Evolutionary conservation across 2,113 vertebrate genomes (phyloP).

Genomic region (Edolisoma coerulescens): DNA sequence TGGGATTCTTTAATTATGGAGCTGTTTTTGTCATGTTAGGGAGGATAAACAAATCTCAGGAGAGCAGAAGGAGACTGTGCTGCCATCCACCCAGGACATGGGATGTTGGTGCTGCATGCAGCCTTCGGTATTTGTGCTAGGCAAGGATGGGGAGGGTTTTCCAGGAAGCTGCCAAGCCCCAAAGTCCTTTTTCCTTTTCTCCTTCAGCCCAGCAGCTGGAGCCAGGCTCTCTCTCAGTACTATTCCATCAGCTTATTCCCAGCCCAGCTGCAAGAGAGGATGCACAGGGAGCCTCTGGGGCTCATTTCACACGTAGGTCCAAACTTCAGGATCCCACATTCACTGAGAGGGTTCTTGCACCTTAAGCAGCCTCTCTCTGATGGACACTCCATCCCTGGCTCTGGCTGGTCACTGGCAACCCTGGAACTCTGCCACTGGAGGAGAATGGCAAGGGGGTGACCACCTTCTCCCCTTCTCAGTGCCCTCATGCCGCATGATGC

Average conservation of each 20-base stretch:
- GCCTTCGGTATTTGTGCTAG: accelerated
- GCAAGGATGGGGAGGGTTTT: background rate
- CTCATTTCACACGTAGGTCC: background rate
- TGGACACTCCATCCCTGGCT: background rate
- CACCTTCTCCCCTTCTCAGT: background rate
- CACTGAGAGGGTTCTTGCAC: background rate
- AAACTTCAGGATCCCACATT: background rate
- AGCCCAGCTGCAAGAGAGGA: background rate
- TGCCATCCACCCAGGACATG: accelerated
- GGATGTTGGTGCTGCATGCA: background rate
- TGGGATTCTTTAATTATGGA: background rate
- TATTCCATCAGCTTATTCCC: background rate
- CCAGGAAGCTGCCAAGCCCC: background rate
- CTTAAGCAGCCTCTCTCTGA: background rate
- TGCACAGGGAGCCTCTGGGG: background rate
- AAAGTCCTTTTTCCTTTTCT: background rate
- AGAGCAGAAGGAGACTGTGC: background rate
- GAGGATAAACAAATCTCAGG: constrained; percentile 17
- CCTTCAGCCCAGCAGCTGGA: background rate
- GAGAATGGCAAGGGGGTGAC: background rate
- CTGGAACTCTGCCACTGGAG: background rate
- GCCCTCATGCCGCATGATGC: accelerated
- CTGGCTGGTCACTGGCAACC: background rate
- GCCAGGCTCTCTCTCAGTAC: background rate
- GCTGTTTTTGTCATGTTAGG: background rate